Evolutionary conservation across 2,113 vertebrate genomes (phyloP).

Genomic region (Carollia perspicillata): DNA sequence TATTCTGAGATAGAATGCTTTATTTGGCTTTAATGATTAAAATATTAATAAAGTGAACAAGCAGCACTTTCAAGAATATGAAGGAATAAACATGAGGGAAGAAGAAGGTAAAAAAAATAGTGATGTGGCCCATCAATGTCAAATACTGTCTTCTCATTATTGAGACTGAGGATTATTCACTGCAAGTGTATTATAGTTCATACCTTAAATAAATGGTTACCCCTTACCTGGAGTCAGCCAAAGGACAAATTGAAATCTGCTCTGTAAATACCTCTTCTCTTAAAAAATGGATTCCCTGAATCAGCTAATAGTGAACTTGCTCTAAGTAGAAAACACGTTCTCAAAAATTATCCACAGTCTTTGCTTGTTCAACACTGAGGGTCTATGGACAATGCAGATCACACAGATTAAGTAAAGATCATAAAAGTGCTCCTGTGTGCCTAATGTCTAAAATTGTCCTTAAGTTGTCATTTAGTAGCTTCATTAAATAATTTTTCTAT

Average conservation of each 20-base stretch:
- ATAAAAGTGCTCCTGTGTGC: neutral
- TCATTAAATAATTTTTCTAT: constrained; percentile 23
- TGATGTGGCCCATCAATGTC: neutral
- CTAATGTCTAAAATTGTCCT: neutral
- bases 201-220: neutral
- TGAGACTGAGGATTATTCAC: neutral
- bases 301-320: neutral
- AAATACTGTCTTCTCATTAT: neutral
- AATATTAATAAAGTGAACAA: constrained; percentile 10
- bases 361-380: neutral
- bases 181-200: neutral
- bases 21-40: constrained; percentile 5
- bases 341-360: neutral
- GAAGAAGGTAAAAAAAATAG: neutral
- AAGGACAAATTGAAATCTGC: neutral
- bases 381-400: neutral
- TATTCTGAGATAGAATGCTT: neutral
- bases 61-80: constrained; percentile 19
- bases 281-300: neutral
- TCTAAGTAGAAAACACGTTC: neutral
- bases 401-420: neutral
- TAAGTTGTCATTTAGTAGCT: neutral
- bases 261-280: neutral
- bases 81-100: neutral
- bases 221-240: neutral